Conservation (phyloP, 2,888 invertebrate species). For the Clunio marinus region DNA sequence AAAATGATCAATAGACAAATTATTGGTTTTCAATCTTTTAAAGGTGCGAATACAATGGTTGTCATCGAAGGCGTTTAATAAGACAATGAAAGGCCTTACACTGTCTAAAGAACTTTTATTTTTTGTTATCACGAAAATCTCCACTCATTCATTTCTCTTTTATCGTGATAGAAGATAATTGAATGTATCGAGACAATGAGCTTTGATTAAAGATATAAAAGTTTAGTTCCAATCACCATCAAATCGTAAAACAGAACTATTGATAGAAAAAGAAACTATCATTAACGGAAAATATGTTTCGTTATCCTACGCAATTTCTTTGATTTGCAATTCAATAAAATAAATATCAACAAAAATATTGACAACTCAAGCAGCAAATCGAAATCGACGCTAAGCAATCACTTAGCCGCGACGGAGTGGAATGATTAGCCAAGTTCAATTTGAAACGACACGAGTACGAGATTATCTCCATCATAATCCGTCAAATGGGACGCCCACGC, state of each 20-base stretch:
- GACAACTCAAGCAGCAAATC: constrained; percentile 34
- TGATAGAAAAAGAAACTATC: not conserved
- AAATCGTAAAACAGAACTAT: not conserved
- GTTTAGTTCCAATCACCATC: constrained; percentile 12
- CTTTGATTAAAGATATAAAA: not conserved
- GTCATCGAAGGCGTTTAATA: no score
- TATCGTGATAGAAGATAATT: not conserved
- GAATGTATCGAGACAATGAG: not conserved
- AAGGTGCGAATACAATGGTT: not conserved
- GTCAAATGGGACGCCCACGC: constrained; percentile 14
- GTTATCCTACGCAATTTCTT: constrained; percentile 15
- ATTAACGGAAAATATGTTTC: constrained; percentile 12
- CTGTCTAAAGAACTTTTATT: no score
- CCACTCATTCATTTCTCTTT: not conserved
- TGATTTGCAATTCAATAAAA: not conserved
- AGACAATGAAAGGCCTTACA: not conserved
- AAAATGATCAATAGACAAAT: constrained; percentile 10
- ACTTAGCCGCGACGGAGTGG: not conserved
- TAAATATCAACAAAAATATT: constrained; percentile 15
- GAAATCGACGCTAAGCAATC: constrained; percentile 25
- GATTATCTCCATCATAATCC: constrained; percentile 18
- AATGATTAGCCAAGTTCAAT: constrained; percentile 32
- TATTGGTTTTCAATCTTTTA: not conserved
- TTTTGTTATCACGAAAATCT: constrained; percentile 3
- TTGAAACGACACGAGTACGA: not conserved